Evolutionary conservation across 2,113 vertebrate genomes (phyloP), one percentile per base, ranked within the genome.

Genomic region (Rhinogobius similis): DNA sequence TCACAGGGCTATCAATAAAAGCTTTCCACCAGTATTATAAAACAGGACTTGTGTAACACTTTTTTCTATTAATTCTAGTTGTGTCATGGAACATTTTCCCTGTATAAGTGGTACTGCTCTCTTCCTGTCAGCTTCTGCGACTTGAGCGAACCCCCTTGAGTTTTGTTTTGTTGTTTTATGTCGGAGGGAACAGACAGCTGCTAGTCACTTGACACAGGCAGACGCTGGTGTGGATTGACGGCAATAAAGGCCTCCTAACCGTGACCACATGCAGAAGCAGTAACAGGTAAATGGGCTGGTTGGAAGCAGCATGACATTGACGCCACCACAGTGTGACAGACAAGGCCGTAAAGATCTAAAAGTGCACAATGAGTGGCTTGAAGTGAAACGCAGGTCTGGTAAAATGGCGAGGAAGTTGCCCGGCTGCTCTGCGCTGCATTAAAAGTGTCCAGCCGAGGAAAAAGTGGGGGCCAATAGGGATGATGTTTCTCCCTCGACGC

Each of bases 271-370:
- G 79, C 68, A 72, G 77, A 62, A 85, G 75, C 70, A 68, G 72
- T 71, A 87, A 81, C 85, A 82, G 83, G 75, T 82, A 76, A 85
- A 86, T 81, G 77, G 67, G 76, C 65, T 65, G 77, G 81, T 83
- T 86, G 82, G 52, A 84, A 85, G 87, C 62, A 73, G 76, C 84
- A 76, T 62, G 79, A 88, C 78, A 75, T 77, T 84, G 87, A 90
- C 84, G 75, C 87, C 79, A 67, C 67, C 0, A 48, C 67, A 70
- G 75, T 82, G 86, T n/a, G 66, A 77, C 81, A 83, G 83, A 83
- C 50, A 6, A 72, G 68, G 81, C 77, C 62, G 23, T 90, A 90
- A 91, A 92, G 87, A 88, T 82, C 83, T 76, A 75, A n/a, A n/a
- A 86, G 75, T 21, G 50, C 68, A 20, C 67, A 67, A 62, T 38